phyloP scores from a whole-genome alignment of 2,113 vertebrate species.

The Labrus mixtus region DNA sequence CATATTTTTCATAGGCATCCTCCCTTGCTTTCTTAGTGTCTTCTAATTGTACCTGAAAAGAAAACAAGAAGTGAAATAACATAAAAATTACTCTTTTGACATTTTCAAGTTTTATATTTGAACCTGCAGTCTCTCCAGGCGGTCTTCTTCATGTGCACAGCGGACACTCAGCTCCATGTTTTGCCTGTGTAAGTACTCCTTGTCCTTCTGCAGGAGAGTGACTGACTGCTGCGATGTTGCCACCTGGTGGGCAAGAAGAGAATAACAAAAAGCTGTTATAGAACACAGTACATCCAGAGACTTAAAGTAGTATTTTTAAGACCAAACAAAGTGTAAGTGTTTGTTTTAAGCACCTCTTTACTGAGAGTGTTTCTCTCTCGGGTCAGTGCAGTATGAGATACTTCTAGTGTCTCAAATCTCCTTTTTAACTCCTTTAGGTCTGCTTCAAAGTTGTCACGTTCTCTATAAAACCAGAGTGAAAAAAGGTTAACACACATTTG shows the following conservation, averaged over 20 bases:
- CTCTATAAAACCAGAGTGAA: constrained; percentile 76
- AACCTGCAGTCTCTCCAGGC: constrained; percentile 90
- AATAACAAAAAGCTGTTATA: not conserved
- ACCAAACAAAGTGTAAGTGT: not conserved
- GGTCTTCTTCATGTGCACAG: constrained; percentile 93
- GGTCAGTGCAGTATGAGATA: constrained; percentile 82
- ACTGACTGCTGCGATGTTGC: constrained; percentile 89
- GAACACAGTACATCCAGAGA: not conserved
- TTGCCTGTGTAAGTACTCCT: constrained; percentile 94
- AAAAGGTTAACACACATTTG: not conserved
- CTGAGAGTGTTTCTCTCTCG: constrained; percentile 90
- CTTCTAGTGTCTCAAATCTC: constrained; percentile 88
- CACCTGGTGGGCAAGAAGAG: constrained; percentile 79
- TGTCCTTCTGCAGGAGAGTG: constrained; percentile 95
- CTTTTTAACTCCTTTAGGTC: constrained; percentile 89
- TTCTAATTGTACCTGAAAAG: constrained; percentile 88
- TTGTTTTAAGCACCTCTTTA: constrained; percentile 88
- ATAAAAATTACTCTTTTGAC: not conserved
- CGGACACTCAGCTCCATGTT: constrained; percentile 95
- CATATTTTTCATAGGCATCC: constrained; percentile 96
- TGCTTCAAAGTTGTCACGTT: constrained; percentile 90
- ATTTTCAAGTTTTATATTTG: not conserved
- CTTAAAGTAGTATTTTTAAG: not conserved
- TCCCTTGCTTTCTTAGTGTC: constrained; percentile 94
- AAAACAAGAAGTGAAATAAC: constrained; percentile 5